Conservation (phyloP, 2,797 vertebrate species). For the Octomys mimax region DNA sequence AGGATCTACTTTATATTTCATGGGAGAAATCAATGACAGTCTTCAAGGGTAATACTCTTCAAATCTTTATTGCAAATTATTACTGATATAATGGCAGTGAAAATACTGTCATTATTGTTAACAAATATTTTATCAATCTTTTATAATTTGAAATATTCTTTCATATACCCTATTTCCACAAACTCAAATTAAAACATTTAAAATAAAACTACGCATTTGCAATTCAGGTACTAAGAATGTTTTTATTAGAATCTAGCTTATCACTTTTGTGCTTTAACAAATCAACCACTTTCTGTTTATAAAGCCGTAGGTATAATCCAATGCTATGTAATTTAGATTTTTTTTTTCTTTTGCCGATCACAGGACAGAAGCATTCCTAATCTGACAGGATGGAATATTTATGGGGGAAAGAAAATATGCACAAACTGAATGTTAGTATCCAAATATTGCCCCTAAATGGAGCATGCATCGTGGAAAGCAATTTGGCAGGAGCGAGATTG, state of each 20-base stretch:
- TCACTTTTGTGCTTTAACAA: background rate
- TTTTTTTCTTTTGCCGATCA: conserved; percentile 43
- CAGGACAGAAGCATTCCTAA: conserved; percentile 47
- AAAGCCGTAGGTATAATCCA: background rate
- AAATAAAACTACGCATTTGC: background rate
- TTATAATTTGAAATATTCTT: background rate
- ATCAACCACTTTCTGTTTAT: conserved; percentile 6
- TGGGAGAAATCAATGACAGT: background rate
- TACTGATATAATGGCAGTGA: background rate
- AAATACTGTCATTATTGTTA: background rate
- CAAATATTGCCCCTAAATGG: conserved; percentile 47
- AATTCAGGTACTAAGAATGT: background rate
- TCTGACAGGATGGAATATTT: conserved; percentile 54
- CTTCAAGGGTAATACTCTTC: background rate
- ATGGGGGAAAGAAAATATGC: conserved; percentile 50
- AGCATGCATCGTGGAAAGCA: conserved; percentile 81
- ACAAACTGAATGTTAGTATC: conserved; percentile 61
- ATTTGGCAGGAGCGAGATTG: conserved; percentile 86
- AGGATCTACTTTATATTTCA: background rate
- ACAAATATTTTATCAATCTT: background rate
- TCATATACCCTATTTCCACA: background rate
- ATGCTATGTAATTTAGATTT: background rate
- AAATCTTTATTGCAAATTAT: background rate
- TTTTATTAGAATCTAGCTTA: background rate
- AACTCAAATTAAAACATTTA: conserved; percentile 27